Conservation (phyloP, 2,113 vertebrate species). For the Astur gentilis region DNA sequence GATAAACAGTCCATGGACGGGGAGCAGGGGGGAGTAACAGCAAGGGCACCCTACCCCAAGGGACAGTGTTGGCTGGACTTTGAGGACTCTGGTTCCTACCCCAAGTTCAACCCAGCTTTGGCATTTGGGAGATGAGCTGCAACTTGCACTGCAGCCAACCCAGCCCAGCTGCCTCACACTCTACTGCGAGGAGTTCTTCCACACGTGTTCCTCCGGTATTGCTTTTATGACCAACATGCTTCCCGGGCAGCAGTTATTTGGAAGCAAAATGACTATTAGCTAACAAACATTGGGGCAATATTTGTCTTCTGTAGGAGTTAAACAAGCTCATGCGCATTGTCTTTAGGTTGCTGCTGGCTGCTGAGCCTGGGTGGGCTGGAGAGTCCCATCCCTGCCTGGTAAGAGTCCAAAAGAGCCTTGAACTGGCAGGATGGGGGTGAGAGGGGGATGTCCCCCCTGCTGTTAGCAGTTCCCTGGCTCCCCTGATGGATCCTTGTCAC, state of each 20-base stretch:
- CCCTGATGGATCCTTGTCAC: neutral
- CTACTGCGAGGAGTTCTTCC: neutral
- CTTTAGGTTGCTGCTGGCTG: neutral
- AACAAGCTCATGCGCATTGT: neutral
- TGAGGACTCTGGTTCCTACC: neutral
- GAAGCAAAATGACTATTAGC: neutral
- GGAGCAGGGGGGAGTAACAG: no score
- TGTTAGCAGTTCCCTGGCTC: neutral
- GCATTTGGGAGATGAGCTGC: neutral
- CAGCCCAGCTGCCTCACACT: neutral
- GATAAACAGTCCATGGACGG: neutral
- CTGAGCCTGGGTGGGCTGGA: neutral
- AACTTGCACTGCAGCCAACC: neutral
- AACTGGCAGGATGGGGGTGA: neutral
- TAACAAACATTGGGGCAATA: neutral
- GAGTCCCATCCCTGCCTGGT: neutral
- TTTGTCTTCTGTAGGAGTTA: neutral
- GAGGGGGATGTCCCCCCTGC: neutral
- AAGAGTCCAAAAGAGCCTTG: neutral
- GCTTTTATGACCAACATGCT: neutral
- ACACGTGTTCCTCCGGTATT: accelerated
- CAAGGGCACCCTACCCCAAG: neutral
- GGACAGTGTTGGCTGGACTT: neutral
- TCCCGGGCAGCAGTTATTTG: neutral
- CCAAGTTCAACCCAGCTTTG: neutral